Conservation (phyloP, 1,140 invertebrate species). For the Venturia canescens region DNA sequence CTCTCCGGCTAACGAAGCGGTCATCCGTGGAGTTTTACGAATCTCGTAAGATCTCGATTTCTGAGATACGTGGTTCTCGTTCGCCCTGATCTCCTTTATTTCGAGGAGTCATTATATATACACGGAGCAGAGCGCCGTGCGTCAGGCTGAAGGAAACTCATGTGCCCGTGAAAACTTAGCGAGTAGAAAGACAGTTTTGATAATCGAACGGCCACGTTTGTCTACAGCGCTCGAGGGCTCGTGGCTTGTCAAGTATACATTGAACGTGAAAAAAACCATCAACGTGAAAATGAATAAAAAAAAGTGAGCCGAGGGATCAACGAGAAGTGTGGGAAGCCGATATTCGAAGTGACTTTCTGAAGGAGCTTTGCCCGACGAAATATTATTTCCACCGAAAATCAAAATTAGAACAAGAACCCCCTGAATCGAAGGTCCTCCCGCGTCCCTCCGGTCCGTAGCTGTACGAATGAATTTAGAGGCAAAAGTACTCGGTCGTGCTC, state of each 20-base stretch:
- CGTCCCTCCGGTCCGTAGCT: no score
- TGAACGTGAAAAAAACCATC: not conserved
- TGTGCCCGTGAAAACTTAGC: constrained; percentile 67
- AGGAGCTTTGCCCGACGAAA: no score
- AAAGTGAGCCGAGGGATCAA: not conserved
- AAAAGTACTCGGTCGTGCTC: no score
- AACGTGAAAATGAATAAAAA: constrained; percentile 47
- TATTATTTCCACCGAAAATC: no score
- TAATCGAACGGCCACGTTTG: constrained; percentile 62
- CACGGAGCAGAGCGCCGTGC: not conserved
- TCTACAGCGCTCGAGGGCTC: constrained; percentile 48
- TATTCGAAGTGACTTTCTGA: no score
- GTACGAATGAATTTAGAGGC: no score
- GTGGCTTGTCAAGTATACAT: not conserved
- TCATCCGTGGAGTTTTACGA: constrained; percentile 13
- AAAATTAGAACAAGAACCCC: no score
- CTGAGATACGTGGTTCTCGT: constrained; percentile 1
- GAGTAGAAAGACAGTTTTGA: constrained; percentile 69
- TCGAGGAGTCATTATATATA: not conserved
- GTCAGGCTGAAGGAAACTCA: constrained; percentile 51
- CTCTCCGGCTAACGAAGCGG: not conserved
- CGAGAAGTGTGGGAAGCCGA: no score
- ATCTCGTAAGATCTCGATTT: constrained; percentile 22
- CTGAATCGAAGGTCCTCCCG: no score
- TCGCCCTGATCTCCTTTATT: constrained; percentile 1